Evolutionary conservation across 2,113 vertebrate species (phyloP).

Genomic region (Rhagologus leucostigma): DNA sequence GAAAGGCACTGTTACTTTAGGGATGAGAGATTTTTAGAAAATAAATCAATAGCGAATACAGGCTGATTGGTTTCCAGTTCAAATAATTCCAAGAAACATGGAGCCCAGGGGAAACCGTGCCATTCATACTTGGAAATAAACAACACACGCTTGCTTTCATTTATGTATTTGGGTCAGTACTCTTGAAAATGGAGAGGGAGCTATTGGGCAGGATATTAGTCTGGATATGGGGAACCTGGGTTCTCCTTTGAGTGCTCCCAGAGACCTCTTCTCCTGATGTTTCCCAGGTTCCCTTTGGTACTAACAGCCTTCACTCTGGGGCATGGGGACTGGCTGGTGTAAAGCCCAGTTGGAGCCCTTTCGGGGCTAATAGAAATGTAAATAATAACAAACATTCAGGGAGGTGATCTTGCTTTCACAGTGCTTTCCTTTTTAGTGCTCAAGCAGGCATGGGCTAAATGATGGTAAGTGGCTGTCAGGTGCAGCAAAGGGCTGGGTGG

Average conservation of each 20-base stretch:
- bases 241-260: neutral
- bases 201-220: neutral
- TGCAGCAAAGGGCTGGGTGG: neutral
- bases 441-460: neutral
- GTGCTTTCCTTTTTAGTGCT: neutral
- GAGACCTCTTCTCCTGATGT: neutral
- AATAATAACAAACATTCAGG: neutral
- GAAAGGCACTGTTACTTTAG: conserved; percentile 24
- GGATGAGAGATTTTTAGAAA: conserved; percentile 47
- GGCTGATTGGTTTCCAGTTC: conserved; percentile 51
- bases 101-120: conserved; percentile 11
- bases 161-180: conserved; percentile 41
- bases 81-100: conserved; percentile 52
- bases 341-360: neutral
- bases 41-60: conserved; percentile 50
- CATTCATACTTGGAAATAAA: conserved; percentile 20
- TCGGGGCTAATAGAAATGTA: neutral
- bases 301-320: neutral
- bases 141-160: neutral
- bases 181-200: neutral
- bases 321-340: neutral
- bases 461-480: neutral
- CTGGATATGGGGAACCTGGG: neutral
- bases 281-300: neutral
- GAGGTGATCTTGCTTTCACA: neutral